A percentile compares a stretch with the other conserved stretches of the same genome.
These are phyloP conservation scores for Pseudochirops corinnae DNA, from an alignment of 2,797 vertebrate species.

Conservation along the genomic window DNA sequence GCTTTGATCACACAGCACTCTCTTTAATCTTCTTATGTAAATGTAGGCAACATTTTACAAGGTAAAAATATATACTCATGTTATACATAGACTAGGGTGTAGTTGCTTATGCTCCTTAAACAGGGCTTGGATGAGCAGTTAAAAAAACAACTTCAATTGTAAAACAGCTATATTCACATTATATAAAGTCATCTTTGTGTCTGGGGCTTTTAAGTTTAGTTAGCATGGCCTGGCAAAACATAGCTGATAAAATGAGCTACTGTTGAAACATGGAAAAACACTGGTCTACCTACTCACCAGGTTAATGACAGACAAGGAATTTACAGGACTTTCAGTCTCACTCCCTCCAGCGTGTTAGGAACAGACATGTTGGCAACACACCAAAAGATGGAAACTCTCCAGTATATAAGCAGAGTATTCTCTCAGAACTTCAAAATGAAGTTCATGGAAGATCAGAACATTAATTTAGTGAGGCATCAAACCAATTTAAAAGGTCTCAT, in stretches of 20 bases:
- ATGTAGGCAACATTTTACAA: not conserved
- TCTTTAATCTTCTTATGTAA: constrained; percentile 35
- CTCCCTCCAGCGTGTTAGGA: not conserved
- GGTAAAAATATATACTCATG: constrained; percentile 28
- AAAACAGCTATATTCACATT: constrained; percentile 41
- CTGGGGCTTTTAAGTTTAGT: constrained; percentile 48
- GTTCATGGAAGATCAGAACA: not conserved
- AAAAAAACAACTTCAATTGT: constrained; percentile 35
- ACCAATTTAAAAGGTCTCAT: constrained; percentile 45
- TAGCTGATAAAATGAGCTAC: constrained; percentile 35
- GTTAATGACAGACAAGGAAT: constrained; percentile 41
- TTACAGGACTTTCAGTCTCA: constrained; percentile 31
- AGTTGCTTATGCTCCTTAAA: constrained; percentile 47
- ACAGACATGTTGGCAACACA: constrained; percentile 24
- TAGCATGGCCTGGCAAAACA: not conserved
- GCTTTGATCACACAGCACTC: constrained; percentile 40
- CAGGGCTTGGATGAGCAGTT: constrained; percentile 14
- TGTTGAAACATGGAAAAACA: constrained; percentile 38
- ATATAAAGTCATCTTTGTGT: constrained; percentile 47
- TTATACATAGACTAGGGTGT: constrained; percentile 25
- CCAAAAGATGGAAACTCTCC: constrained; percentile 29
- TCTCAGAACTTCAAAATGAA: constrained; percentile 61
- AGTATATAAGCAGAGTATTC: constrained; percentile 8
- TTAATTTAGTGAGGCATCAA: constrained; percentile 56
- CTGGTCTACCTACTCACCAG: not conserved